Evolutionary conservation across 2,888 invertebrate genomes (phyloP).

Genomic region (Bembecia ichneumoniformis): DNA sequence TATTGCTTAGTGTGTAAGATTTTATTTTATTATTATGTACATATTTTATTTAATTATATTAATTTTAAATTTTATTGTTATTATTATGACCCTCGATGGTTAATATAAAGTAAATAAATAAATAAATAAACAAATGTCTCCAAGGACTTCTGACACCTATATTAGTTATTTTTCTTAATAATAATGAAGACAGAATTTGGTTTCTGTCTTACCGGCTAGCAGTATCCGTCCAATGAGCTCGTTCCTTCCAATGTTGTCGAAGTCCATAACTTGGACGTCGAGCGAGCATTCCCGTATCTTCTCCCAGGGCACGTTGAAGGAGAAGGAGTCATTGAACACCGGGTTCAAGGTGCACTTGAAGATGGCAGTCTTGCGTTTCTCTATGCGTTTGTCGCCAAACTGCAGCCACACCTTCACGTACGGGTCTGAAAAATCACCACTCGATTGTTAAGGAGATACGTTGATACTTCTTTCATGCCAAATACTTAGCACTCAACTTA

Average conservation of each 20-base stretch:
- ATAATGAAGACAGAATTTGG: background rate
- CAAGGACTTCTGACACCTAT: no score
- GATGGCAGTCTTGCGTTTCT: slow-evolving; percentile 95
- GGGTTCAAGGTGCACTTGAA: slow-evolving; percentile 96
- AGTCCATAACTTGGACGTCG: slow-evolving; percentile 95
- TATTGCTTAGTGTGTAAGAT: no score
- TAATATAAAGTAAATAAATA: no score
- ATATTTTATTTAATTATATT: no score
- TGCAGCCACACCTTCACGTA: slow-evolving; percentile 99
- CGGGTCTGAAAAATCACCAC: slow-evolving; percentile 80
- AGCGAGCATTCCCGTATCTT: slow-evolving; percentile 95
- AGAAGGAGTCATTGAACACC: slow-evolving; percentile 95
- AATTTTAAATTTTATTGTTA: no score
- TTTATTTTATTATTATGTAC: no score
- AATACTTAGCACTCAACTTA: no score
- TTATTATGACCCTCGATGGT: no score
- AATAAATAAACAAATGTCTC: no score
- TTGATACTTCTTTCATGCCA: no score
- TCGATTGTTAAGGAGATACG: no score
- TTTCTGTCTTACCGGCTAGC: slow-evolving; percentile 80
- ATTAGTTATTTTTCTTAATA: background rate
- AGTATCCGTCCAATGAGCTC: slow-evolving; percentile 94
- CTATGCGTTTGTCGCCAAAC: slow-evolving; percentile 93
- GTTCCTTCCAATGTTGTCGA: slow-evolving; percentile 95
- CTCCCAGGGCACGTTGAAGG: slow-evolving; percentile 97